Evolutionary conservation across 2,888 invertebrate species (phyloP).

Genomic region (Suillia variegata): DNA sequence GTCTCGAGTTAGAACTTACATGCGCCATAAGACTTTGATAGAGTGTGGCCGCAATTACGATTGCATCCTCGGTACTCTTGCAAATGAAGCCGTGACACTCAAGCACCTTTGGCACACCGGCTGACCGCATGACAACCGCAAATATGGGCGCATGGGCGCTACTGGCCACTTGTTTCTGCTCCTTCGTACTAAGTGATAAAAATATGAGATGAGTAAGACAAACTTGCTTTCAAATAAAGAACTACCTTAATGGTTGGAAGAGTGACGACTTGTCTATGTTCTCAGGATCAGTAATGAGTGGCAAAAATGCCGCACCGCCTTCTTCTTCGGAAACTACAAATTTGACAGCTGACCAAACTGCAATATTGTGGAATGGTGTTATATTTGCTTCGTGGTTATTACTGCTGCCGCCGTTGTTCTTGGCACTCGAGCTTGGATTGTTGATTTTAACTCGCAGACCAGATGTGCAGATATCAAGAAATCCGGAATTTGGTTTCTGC

Average conservation of each 20-base stretch:
- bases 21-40: constrained; percentile 87
- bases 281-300: constrained; percentile 81
- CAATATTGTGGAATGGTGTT: constrained; percentile 88
- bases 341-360: constrained; percentile 91
- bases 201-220: constrained; percentile 13
- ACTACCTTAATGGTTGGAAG: constrained; percentile 63
- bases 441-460: constrained; percentile 74
- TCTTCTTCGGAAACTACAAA: constrained; percentile 73
- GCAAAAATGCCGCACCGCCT: constrained; percentile 76
- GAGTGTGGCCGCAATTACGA: constrained; percentile 87
- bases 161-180: constrained; percentile 58
- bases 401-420: constrained; percentile 60
- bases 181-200: constrained; percentile 57
- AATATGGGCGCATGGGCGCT: constrained; percentile 81
- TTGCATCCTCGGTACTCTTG: constrained; percentile 86
- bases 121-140: constrained; percentile 84
- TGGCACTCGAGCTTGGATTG: constrained; percentile 58
- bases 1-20: constrained; percentile 66
- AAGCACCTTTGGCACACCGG: constrained; percentile 76
- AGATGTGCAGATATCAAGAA: constrained; percentile 59
- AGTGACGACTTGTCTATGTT: constrained; percentile 75
- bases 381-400: constrained; percentile 58
- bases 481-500: constrained; percentile 53
- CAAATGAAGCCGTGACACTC: constrained; percentile 93
- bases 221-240: neutral